Percentiles rank a stretch among this genome's conserved stretches.
These are phyloP conservation scores for Meloe dianella DNA, from an alignment of 2,888 invertebrate genomes.

Conservation along the genomic window DNA sequence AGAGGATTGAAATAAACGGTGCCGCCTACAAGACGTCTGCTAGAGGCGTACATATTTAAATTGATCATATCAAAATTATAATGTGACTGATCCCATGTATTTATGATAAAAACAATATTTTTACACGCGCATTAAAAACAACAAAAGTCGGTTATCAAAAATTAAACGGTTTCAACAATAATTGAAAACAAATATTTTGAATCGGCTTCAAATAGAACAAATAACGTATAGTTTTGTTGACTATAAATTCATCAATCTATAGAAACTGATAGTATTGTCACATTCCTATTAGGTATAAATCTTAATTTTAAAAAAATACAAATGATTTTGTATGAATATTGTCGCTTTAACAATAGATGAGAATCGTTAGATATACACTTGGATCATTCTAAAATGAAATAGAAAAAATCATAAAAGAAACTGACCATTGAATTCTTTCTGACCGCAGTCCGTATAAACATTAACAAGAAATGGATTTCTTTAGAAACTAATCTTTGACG, in stretches of 20 bases:
- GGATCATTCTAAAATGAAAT: not conserved
- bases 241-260: not conserved
- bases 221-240: not conserved
- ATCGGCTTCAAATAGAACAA: not conserved
- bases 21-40: not conserved
- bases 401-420: not conserved
- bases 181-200: not conserved
- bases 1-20: not conserved
- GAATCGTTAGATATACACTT: not conserved
- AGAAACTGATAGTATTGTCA: not conserved
- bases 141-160: not conserved
- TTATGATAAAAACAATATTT: not conserved
- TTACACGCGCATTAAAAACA: not conserved
- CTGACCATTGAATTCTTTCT: constrained; percentile 2
- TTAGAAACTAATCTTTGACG: not conserved
- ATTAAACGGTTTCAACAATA: not conserved
- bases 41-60: not conserved
- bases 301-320: not conserved
- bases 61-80: not conserved
- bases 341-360: not conserved
- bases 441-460: constrained; percentile 1
- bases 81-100: not conserved
- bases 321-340: not conserved
- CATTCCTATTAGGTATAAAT: not conserved
- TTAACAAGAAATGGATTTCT: not conserved